Base-by-base conservation (phyloP, 2,113 vertebrate species). In the Eretmochelys imbricata region DNA sequence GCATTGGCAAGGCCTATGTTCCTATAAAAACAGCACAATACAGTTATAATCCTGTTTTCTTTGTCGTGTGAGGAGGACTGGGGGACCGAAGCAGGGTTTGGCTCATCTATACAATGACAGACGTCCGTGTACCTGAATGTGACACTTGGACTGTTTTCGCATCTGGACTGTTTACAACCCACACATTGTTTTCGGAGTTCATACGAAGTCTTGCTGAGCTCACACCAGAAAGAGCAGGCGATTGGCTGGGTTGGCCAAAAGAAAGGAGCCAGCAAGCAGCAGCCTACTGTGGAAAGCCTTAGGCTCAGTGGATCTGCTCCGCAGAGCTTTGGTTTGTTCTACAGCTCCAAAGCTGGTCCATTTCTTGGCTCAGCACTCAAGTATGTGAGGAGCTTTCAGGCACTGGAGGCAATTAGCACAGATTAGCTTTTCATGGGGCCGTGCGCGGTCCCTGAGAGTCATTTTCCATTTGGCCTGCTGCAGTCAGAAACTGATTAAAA, bases 311-410 rank as follows among this genome's bases (percentile, higher is more conserved):
- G 1, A 49, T 16, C 42, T 0, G 1, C 19, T 35, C 53, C 35
- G 13, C 3, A 22, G 22, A 53, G 6, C 31, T 49, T 19, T 1
- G 57, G 50, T 50, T 54, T 27, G 10, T 35, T 84, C 29, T 59
- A 59, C 57, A 3, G 57, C 57, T 59, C 27, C 46, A 25, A 82
- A 11, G 65, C 54, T 8, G 0, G 4, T 25, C 57, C 27, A 38
- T 0, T 2, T 38, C 65, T 72, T 72, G 65, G 8, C 81, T 81
- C 48, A 10, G 7, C 7, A 53, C 51, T 11, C 4, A 0, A 48
- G 24, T 24, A 5, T 6, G 19, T 0, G 0, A 86, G 24, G n/a
- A 31, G 53, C 78, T 24, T 31, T 38, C 1, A 3, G 46, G 38
- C 53, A 65, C 0, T 0, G 53, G 8, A 4, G 22, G 54, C 20